These are phyloP conservation scores for Thereuonema tuberculata DNA, from an alignment of 1,140 invertebrate species.

Conservation along the genomic window DNA sequence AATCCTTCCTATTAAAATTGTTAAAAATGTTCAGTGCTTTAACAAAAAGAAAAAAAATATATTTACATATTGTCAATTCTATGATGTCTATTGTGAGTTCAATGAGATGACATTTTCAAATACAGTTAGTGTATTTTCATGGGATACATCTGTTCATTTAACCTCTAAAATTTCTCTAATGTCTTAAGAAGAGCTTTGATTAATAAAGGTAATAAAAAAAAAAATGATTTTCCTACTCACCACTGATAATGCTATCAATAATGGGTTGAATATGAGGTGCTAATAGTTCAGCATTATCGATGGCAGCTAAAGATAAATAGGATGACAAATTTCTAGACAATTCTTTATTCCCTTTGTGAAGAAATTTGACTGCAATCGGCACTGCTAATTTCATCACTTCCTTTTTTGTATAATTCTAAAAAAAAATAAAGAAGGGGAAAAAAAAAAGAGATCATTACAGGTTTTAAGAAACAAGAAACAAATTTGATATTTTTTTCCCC, in stretches of 20 bases:
- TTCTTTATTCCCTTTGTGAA: slow-evolving; percentile 78
- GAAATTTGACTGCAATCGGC: slow-evolving; percentile 77
- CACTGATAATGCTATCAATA: slow-evolving; percentile 69
- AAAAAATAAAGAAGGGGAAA: slow-evolving; percentile 17
- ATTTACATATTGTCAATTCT: too few species aligned
- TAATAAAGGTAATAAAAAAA: slow-evolving; percentile 8
- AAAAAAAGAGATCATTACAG: slow-evolving; percentile 10
- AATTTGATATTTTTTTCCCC: neutral
- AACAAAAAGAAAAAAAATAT: too few species aligned
- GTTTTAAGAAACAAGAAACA: neutral
- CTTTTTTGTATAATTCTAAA: slow-evolving; percentile 73
- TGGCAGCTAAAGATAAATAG: slow-evolving; percentile 81
- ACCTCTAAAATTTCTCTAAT: too few species aligned
- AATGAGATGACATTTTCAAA: too few species aligned
- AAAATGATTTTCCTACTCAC: slow-evolving; percentile 5
- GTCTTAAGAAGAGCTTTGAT: too few species aligned
- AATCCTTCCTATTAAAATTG: too few species aligned
- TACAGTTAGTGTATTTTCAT: too few species aligned
- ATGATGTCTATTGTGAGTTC: too few species aligned
- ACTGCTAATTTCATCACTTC: slow-evolving; percentile 75
- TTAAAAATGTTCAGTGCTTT: too few species aligned
- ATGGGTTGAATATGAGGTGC: slow-evolving; percentile 75
- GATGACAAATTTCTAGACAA: slow-evolving; percentile 76
- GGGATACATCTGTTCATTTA: too few species aligned
- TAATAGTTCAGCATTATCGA: slow-evolving; percentile 70